Conservation (phyloP, 2,113 vertebrate species). For the Pedetes capensis region DNA sequence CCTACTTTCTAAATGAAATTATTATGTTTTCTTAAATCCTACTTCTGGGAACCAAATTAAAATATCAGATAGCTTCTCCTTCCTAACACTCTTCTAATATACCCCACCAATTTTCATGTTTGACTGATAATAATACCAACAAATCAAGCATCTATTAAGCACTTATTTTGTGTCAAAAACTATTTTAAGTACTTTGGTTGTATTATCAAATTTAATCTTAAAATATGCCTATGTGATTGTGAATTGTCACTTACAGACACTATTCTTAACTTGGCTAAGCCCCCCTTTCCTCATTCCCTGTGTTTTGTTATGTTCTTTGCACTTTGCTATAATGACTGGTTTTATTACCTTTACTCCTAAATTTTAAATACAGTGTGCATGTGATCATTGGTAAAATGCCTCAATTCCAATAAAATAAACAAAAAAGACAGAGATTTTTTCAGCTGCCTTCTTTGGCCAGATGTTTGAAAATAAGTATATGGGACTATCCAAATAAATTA, state of each 20-base stretch:
- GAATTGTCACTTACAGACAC: neutral
- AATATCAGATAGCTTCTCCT: neutral
- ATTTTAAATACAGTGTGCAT: neutral
- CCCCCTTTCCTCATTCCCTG: neutral
- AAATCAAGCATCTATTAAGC: neutral
- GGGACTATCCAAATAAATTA: neutral
- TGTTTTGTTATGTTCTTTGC: neutral
- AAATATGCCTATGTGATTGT: neutral
- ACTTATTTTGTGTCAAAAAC: neutral
- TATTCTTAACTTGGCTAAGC: neutral
- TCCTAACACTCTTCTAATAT: neutral
- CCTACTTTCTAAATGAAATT: neutral
- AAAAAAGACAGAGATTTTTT: neutral
- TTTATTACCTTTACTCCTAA: neutral
- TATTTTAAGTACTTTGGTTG: neutral
- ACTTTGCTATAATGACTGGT: neutral
- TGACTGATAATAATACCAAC: neutral
- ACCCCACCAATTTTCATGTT: no score
- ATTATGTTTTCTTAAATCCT: neutral
- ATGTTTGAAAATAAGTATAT: slow-evolving; percentile 27
- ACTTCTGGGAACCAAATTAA: neutral
- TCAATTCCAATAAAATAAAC: slow-evolving; percentile 1
- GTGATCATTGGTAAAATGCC: neutral
- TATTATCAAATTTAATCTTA: neutral
- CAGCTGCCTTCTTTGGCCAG: neutral